Evolutionary conservation across 2,113 vertebrate genomes (phyloP).

Genomic region (Equus przewalskii): DNA sequence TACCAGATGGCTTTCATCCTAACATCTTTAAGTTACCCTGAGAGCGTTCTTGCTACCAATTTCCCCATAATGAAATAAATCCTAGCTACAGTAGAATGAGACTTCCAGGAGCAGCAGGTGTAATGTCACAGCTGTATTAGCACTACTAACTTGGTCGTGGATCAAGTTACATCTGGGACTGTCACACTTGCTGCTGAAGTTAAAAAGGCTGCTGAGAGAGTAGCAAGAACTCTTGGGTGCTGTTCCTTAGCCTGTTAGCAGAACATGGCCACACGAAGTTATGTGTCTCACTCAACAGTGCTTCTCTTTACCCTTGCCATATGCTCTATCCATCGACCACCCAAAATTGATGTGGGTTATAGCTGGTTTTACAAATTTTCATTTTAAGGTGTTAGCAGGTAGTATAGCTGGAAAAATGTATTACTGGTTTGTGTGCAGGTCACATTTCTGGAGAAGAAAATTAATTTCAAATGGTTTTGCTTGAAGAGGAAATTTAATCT

Average conservation of each 20-base stretch:
- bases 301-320: background rate
- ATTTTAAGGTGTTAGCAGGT: background rate
- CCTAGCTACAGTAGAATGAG: slow-evolving; percentile 9
- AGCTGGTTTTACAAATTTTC: slow-evolving; percentile 12
- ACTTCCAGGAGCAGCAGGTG: slow-evolving; percentile 60
- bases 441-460: slow-evolving; percentile 49
- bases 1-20: slow-evolving; percentile 57
- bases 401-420: background rate
- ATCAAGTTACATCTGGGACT: slow-evolving; percentile 56
- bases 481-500: slow-evolving; percentile 63
- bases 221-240: background rate
- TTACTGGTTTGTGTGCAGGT: background rate
- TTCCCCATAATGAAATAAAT: slow-evolving; percentile 67
- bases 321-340: background rate
- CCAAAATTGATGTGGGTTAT: background rate
- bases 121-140: slow-evolving; percentile 57
- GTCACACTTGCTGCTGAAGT: slow-evolving; percentile 37
- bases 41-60: slow-evolving; percentile 47
- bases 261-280: background rate
- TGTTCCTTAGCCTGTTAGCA: background rate
- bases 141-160: slow-evolving; percentile 19
- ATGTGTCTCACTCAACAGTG: background rate
- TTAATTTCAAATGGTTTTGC: slow-evolving; percentile 59
- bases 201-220: slow-evolving; percentile 47
- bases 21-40: slow-evolving; percentile 54